phyloP scores from a whole-genome alignment of 2,113 vertebrate genomes.

The Phylloscopus trochilus region DNA sequence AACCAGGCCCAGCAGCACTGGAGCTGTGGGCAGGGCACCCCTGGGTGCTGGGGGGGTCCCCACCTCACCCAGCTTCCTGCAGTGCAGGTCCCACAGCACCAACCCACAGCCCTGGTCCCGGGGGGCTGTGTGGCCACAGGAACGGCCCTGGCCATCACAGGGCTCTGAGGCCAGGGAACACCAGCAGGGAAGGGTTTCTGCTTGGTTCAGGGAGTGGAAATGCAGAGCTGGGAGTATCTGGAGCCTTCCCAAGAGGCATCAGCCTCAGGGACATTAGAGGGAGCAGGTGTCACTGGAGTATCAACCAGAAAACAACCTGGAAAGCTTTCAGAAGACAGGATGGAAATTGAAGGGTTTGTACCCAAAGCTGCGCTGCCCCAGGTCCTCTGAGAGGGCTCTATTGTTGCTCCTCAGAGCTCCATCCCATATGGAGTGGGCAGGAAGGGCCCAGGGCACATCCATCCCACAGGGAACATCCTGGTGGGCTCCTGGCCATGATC shows the following conservation, averaged over 20 bases:
- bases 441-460: rapidly evolving
- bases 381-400: not conserved
- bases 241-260: not conserved
- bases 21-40: not conserved
- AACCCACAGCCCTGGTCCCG: not conserved
- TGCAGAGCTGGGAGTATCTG: not conserved
- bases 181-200: not conserved
- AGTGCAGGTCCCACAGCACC: not conserved
- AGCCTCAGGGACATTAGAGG: rapidly evolving
- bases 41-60: not conserved
- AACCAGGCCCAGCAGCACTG: not conserved
- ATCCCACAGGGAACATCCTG: not conserved
- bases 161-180: not conserved
- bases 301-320: not conserved
- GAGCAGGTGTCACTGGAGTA: not conserved
- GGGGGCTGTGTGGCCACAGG: not conserved
- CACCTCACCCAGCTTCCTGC: not conserved
- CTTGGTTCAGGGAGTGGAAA: not conserved
- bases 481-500: rapidly evolving
- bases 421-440: not conserved
- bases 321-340: not conserved
- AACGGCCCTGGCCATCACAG: rapidly evolving
- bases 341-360: not conserved
- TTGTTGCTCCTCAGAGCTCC: not conserved
- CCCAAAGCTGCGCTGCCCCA: rapidly evolving